Base-by-base conservation (phyloP, 2,888 invertebrate species). In the Eristalis pertinax region DNA sequence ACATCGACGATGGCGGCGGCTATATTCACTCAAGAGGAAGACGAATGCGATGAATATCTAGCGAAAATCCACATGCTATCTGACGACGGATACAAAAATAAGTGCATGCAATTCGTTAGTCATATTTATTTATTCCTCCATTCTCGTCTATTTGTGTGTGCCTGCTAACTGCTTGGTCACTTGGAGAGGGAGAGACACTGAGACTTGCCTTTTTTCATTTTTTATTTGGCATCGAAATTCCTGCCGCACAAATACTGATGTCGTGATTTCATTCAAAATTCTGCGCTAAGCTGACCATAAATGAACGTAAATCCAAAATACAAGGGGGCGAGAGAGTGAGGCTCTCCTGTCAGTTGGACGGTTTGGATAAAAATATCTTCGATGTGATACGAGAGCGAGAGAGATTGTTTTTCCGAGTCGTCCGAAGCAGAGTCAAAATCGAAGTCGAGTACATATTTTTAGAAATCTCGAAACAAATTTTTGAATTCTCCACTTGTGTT, bases 61-160 rank as follows among this genome's bases (percentile, higher is more conserved):
- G 67, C 69, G 63, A 50, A 50, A 19, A n/a, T 50, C 50, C 19
- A 19, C 19, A 50, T 19, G 50, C 43, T 50, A 50, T 50, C 50
- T 50, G 50, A 50, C 50, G 50, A 19, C 8, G 50, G 50, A 73
- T 81, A 83, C 80, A 79, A 87, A 87, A 87, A 87, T 87, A 87
- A 87, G 76, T 73, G 75, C 87, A 87, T 87, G 84, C 87, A 87
- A 87, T 87, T 80, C 72, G 84, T 87, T 84, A 87, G 87, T 87
- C 87, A 87, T 76, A 87, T 87, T 84, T 76, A 83, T 82, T 86
- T 82, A 82, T 82, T 82, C 76, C 26, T 58, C 22, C 69, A 81
- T 74, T 76, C 69, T 69, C 68, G 63, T 63, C 83, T 79, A 74
- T 76, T 72, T 80, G 32, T 60, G 67, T 70, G 41, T 63, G 11